These are phyloP conservation scores for Hemistola chrysoprasaria DNA, from an alignment of 2,888 invertebrate species.

Conservation along the genomic window DNA sequence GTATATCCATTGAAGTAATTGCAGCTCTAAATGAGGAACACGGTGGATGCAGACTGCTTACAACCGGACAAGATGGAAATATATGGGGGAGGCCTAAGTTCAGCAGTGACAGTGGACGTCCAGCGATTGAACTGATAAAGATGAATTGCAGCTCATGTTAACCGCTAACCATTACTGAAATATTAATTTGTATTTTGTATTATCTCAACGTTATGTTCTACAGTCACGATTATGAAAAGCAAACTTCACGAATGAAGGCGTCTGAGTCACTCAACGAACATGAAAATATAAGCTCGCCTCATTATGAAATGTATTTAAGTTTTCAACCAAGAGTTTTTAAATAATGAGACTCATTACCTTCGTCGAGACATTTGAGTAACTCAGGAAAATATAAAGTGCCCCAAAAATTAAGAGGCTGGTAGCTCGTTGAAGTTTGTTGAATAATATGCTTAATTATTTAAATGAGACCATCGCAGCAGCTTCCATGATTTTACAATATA, in stretches of 20 bases:
- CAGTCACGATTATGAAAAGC: too few relatives aligned
- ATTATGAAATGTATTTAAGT: slow-evolving; percentile 3
- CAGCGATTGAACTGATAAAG: too few relatives aligned
- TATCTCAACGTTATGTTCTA: too few relatives aligned
- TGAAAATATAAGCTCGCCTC: slow-evolving; percentile 2
- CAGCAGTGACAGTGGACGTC: too few relatives aligned
- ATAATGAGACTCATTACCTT: slow-evolving; percentile 37
- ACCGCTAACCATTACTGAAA: too few relatives aligned
- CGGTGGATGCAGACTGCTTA: too few relatives aligned
- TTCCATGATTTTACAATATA: slow-evolving; percentile 16
- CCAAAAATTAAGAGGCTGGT: slow-evolving; percentile 18
- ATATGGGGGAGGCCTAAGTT: too few relatives aligned
- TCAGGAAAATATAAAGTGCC: slow-evolving; percentile 28
- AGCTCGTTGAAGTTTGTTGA: slow-evolving; percentile 14
- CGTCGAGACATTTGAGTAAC: slow-evolving; percentile 30
- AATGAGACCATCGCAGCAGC: slow-evolving; percentile 15
- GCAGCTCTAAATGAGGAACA: too few relatives aligned
- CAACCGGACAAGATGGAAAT: too few relatives aligned
- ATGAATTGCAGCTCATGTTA: too few relatives aligned
- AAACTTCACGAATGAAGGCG: not conserved
- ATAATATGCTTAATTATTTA: slow-evolving; percentile 24
- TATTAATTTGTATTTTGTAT: too few relatives aligned
- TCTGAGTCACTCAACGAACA: not conserved
- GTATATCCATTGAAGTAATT: too few relatives aligned
- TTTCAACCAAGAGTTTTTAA: slow-evolving; percentile 11